Base-by-base conservation (phyloP, 1,140 invertebrate genomes). In the Diorhabda elongata region DNA sequence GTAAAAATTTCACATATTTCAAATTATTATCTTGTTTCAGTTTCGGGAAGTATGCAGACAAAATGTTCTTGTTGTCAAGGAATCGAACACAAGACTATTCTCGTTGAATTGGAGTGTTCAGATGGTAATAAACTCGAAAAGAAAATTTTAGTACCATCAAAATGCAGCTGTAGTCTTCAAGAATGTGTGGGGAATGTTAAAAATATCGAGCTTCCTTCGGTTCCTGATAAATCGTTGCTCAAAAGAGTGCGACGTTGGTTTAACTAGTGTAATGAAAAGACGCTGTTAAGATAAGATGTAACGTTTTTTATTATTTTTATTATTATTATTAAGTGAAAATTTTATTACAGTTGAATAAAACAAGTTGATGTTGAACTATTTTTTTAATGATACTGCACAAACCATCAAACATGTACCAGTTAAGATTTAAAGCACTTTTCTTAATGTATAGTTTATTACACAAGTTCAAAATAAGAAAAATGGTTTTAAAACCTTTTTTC, bases 31-130 rank as follows among this genome's bases (percentile, higher is more conserved):
- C 67, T 68, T 61, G 70, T 79, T 80, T n/a, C 74, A 89, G 87
- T 79, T 68, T 84, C 80, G 3, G 82, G 81, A 69, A 76, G 67
- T 26, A 85, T 88, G 77, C 82, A 85, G 41, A 80, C 78, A 0
- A 68, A 82, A 58, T 90, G 89, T 76, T 78, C 84, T 61, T 90
- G 89, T 75, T 90, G 89, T 79, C 82, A 85, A 75, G 85, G 84
- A 0, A 75, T 75, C 0, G 68, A 82, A 42, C 85, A 84, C 72
- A 78, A 74, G 52, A 59, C 75, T 3, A 47, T 87, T n/a, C 67
- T 74, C 7, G 78, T 87, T 3, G 67, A 77, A 65, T 78, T 90
- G 61, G 72, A 52, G 2, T 90, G 89, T 74, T 82, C 82, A 64
- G 85, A 89, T 77, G 85, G 84, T 8, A 74, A 73, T 45, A 71